These are phyloP conservation scores for Protonemura montana DNA, from an alignment of 2,888 invertebrate genomes.

Conservation along the genomic window DNA sequence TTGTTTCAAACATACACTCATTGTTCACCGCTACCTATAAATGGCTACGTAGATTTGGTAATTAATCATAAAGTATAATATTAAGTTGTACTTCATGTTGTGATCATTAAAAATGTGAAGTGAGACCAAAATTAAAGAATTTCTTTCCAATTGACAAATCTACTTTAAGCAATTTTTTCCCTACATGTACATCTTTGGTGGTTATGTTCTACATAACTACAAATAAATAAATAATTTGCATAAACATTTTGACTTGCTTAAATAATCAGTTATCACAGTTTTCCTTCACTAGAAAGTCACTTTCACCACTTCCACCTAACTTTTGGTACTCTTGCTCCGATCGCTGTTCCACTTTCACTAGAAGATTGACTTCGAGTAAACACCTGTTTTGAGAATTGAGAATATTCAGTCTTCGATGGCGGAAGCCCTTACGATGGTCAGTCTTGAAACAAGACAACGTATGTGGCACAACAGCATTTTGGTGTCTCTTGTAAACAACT, in stretches of 20 bases:
- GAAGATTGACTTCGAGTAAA: neutral
- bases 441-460: neutral
- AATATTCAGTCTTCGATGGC: neutral
- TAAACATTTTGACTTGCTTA: constrained; percentile 2
- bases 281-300: constrained; percentile 3
- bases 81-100: too few species aligned
- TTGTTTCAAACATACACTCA: too few species aligned
- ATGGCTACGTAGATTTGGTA: too few species aligned
- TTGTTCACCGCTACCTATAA: too few species aligned
- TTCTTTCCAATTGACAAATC: too few species aligned
- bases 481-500: neutral
- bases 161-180: neutral
- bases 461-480: neutral
- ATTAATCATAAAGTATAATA: too few species aligned
- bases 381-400: neutral
- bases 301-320: neutral
- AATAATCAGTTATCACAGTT: neutral
- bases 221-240: neutral
- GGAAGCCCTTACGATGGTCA: neutral
- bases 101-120: too few species aligned
- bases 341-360: neutral
- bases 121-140: too few species aligned
- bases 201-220: neutral
- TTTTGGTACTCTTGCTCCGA: neutral
- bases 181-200: neutral